Percentiles rank a stretch among this genome's conserved stretches.
Conservation (phyloP, 35 echinoderm and acorn worm species). For the Ophiothrix spiculata region DNA sequence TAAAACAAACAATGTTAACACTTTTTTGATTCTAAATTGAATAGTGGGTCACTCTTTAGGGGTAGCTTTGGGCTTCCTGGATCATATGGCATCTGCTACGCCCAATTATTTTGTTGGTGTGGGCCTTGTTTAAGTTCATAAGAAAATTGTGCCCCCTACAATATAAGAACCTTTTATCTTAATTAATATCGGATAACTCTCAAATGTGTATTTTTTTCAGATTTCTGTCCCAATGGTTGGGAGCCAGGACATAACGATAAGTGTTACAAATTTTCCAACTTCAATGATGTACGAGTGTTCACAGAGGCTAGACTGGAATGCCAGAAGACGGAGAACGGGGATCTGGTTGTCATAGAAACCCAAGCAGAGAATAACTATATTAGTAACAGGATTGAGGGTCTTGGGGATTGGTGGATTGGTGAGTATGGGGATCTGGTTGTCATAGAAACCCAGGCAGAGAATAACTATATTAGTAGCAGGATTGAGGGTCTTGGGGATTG, state of each 20-base stretch:
- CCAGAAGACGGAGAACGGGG: conserved; percentile 57
- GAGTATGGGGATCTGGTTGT: conserved; percentile 81
- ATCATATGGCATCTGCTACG: no score
- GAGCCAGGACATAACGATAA: conserved; percentile 37
- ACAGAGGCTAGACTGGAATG: conserved; percentile 63
- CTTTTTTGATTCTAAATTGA: no score
- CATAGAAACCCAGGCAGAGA: conserved; percentile 72
- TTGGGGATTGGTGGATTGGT: conserved; percentile 97
- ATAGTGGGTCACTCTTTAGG: no score
- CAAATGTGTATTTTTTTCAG: conserved; percentile 13
- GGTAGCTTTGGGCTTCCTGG: no score
- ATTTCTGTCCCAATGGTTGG: conserved; percentile 69
- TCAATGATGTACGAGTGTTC: conserved; percentile 12
- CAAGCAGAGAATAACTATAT: conserved; percentile 62
- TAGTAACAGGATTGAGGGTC: conserved; percentile 39
- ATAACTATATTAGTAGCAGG: conserved; percentile 49
- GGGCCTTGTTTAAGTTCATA: no score
- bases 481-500: conserved; percentile 60
- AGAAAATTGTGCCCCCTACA: no score
- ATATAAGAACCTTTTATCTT: no score
- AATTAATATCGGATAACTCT: no score
- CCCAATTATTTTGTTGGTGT: no score
- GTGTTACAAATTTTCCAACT: conserved; percentile 65
- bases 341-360: conserved; percentile 85
- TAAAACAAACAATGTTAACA: no score